A percentile compares a stretch with the other conserved stretches of the same genome.
These are phyloP conservation scores for Criorhina ranunculi DNA, from an alignment of 2,888 invertebrate species.

Conservation along the genomic window DNA sequence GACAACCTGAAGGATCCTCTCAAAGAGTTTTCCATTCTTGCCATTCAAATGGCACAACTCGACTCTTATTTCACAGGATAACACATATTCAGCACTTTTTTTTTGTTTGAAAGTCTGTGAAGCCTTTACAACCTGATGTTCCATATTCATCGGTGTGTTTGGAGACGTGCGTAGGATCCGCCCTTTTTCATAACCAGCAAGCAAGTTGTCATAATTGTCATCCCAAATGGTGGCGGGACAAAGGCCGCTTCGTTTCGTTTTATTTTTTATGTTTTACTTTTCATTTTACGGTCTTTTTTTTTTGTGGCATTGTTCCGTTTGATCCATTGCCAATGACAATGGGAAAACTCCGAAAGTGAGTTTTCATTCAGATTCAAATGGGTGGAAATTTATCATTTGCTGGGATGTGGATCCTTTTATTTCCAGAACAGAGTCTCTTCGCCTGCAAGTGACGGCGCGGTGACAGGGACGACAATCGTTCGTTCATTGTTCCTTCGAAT, in stretches of 20 bases:
- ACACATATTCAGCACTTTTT: conserved; percentile 34
- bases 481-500: conserved; percentile 71
- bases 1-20: not conserved
- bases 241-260: conserved; percentile 49
- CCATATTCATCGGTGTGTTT: conserved; percentile 36
- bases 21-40: conserved; percentile 44
- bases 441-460: conserved; percentile 70
- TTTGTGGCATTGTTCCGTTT: conserved; percentile 72
- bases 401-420: conserved; percentile 58
- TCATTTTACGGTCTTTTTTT: conserved; percentile 56
- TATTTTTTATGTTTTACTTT: conserved; percentile 37
- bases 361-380: conserved; percentile 73
- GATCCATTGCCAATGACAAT: conserved; percentile 70
- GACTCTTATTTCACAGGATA: conserved; percentile 56
- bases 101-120: conserved; percentile 4
- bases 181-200: conserved; percentile 36
- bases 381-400: conserved; percentile 72
- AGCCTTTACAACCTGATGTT: conserved; percentile 47
- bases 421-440: conserved; percentile 23
- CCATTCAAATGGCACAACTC: conserved; percentile 33
- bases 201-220: conserved; percentile 72
- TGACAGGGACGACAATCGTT: conserved; percentile 65
- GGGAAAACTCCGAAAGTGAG: conserved; percentile 67
- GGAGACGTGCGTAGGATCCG: conserved; percentile 49
- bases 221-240: conserved; percentile 57